These are phyloP conservation scores for Enteromius trimaculatus DNA, from an alignment of 2,797 vertebrate genomes.

Conservation along the genomic window DNA sequence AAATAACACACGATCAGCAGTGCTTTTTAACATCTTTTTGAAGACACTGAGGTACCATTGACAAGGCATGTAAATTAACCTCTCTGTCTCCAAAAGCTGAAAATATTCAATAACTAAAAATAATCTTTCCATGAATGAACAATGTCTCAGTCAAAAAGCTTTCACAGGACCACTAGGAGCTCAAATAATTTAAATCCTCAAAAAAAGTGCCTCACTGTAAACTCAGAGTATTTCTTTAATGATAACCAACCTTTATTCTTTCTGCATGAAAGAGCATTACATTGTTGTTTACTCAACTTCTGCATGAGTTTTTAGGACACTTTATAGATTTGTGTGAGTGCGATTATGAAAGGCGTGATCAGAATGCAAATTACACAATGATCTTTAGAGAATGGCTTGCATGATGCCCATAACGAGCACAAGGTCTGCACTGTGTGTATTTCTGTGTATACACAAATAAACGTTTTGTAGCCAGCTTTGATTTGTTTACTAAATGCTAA, in stretches of 20 bases:
- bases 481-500: not conserved
- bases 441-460: not conserved
- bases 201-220: too few relatives aligned
- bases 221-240: not conserved
- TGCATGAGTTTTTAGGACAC: not conserved
- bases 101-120: not conserved
- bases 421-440: not conserved
- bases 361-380: not conserved
- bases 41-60: not conserved
- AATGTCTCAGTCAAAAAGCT: not conserved
- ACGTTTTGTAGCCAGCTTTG: not conserved
- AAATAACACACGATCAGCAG: not conserved
- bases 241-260: not conserved
- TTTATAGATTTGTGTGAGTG: not conserved
- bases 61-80: not conserved
- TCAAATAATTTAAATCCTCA: not conserved
- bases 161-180: not conserved
- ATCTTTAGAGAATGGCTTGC: not conserved
- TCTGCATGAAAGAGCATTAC: not conserved
- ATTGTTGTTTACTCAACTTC: not conserved
- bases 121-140: not conserved
- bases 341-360: not conserved
- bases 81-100: not conserved
- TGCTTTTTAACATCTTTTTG: not conserved
- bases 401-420: not conserved